Evolutionary conservation across 2,113 vertebrate species (phyloP).

Genomic region (Pygoscelis adeliae): DNA sequence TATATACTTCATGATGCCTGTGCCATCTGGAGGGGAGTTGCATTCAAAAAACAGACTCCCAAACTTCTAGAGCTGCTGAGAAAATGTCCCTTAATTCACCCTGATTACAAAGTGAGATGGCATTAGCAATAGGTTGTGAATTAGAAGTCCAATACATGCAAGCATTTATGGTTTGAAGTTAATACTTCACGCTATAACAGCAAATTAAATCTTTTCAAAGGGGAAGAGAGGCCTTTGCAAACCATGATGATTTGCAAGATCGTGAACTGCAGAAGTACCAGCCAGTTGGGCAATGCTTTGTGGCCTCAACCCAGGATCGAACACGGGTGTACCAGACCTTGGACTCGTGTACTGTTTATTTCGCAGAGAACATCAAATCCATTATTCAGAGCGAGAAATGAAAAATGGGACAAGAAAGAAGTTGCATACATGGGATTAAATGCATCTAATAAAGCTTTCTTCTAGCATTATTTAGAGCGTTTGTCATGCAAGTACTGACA

Average conservation of each 20-base stretch:
- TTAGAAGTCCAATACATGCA: rapidly evolving
- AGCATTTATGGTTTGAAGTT: not conserved
- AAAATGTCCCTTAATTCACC: not conserved
- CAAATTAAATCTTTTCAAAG: not conserved
- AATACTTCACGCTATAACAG: not conserved
- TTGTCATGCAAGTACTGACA: not conserved
- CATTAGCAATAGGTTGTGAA: not conserved
- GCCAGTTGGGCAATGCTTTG: not conserved
- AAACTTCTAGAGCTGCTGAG: not conserved
- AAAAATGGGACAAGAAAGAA: not conserved
- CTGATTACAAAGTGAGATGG: not conserved
- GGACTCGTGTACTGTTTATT: not conserved
- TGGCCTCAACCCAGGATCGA: rapidly evolving
- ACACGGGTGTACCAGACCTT: not conserved
- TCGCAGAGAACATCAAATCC: not conserved
- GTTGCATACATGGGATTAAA: not conserved
- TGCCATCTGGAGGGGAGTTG: not conserved
- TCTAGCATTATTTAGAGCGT: not conserved
- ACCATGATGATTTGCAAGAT: not conserved
- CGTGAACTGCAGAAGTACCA: not conserved
- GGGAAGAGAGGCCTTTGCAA: not conserved
- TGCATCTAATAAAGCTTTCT: not conserved
- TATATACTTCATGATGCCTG: rapidly evolving
- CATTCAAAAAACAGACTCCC: not conserved
- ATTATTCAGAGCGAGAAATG: not conserved